Evolutionary conservation across 2,797 vertebrate species (phyloP), one percentile per base, ranked within the genome.

Genomic region (Siniperca undulata): DNA sequence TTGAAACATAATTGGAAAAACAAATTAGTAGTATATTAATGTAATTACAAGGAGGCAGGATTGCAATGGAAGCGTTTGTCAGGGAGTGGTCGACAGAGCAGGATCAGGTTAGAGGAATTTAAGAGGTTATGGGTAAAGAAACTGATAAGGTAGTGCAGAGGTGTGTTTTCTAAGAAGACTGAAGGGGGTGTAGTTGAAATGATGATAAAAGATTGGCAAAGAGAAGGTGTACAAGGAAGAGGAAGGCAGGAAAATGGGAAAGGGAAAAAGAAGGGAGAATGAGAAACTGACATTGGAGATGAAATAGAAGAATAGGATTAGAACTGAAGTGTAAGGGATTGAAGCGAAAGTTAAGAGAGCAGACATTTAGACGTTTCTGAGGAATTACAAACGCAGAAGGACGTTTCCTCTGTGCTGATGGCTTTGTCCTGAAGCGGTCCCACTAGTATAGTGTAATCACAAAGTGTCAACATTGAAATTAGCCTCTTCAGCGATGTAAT

Each of bases 401-500:
- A 76, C 4, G 27, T 84, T 85, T 86, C 42, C 62, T 71, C 3
- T 10, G 1, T n/a, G 62, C 40, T 68, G 44, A 73, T n/a, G n/a
- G 13, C 53, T 84, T 82, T 64, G 40, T 82, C 55, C 59, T 55
- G n/a, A 71, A 62, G 7, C 17, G 46, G 55, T 82, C 74, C 62
- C 81, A 7, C n/a, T 62, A 40, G 59, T 62, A 7, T 14, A 50
- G n/a, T 52, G 27, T 17, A 83, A 83, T 86, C 70, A 61, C 78
- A 60, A 30, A 1, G 20, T 83, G 81, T 77, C 74, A 85, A 53
- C 38, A 69, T 58, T 82, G 83, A 74, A 83, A 88, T 83, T 66
- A 82, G 56, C 48, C 78, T 82, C 67, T 80, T 87, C 50, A 81
- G 46, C 20, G 5, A 46, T 61, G 67, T 70, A 81, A 90, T 91